These are phyloP conservation scores for Xyrichtys novacula DNA, from an alignment of 2,797 vertebrate species.

Conservation along the genomic window DNA sequence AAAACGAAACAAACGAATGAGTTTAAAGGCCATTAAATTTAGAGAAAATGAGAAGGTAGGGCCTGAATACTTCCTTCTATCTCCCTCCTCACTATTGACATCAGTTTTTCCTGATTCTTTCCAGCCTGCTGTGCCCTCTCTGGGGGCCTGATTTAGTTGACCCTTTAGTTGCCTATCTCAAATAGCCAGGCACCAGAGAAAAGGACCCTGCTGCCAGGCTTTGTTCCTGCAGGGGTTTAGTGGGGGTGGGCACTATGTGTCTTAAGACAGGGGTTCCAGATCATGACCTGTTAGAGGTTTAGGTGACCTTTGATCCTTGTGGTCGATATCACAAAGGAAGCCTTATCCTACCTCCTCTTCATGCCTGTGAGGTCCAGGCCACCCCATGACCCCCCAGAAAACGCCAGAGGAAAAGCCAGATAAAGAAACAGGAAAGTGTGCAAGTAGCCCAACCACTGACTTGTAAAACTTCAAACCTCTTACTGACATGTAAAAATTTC, in stretches of 20 bases:
- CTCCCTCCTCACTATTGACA: constrained; percentile 25
- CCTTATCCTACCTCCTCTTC: constrained; percentile 75
- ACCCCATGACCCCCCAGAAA: constrained; percentile 70
- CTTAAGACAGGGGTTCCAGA: constrained; percentile 74
- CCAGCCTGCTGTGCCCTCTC: constrained; percentile 41
- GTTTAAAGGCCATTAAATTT: neutral
- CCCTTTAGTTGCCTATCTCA: constrained; percentile 66
- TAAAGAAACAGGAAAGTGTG: constrained; percentile 59
- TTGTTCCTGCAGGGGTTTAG: constrained; percentile 66
- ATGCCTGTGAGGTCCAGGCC: constrained; percentile 80
- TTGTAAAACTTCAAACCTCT: constrained; percentile 20
- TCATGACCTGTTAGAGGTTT: constrained; percentile 78
- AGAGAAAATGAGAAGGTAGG: neutral
- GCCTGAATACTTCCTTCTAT: neutral
- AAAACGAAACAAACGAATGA: neutral
- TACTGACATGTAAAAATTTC: too few species aligned
- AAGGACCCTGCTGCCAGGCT: constrained; percentile 65
- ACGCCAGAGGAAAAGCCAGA: constrained; percentile 69
- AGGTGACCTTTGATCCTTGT: constrained; percentile 77
- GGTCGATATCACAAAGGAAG: constrained; percentile 76
- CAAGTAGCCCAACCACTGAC: constrained; percentile 36
- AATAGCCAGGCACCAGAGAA: constrained; percentile 58
- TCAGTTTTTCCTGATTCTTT: constrained; percentile 16
- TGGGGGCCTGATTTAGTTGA: constrained; percentile 68
- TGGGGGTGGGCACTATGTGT: constrained; percentile 59